These are phyloP conservation scores for Aphelenchoides avenae DNA, from an alignment of 1,140 invertebrate species.

Conservation along the genomic window DNA sequence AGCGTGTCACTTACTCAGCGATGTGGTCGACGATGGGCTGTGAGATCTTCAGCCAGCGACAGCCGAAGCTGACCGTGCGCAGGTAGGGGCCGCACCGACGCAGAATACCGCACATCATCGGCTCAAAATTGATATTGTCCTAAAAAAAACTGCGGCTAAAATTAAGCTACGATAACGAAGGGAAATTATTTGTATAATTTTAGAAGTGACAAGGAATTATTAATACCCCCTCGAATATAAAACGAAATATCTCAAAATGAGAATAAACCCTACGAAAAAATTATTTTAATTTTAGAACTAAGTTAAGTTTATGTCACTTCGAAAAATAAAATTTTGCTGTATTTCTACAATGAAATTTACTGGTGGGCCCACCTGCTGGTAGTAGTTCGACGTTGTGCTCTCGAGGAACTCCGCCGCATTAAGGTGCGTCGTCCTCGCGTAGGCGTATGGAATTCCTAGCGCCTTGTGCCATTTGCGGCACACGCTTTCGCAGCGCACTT, in stretches of 20 bases:
- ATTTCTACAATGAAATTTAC: constrained; percentile 11
- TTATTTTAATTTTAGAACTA: too few species aligned
- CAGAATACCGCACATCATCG: constrained; percentile 17
- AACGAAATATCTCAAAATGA: not conserved
- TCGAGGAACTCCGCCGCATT: constrained; percentile 13
- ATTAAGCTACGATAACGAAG: not conserved
- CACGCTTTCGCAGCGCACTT: constrained; percentile 23
- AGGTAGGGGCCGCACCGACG: constrained; percentile 26
- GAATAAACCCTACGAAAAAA: constrained; percentile 12
- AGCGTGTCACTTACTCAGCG: constrained; percentile 16
- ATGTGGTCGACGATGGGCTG: constrained; percentile 23
- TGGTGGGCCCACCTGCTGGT: constrained; percentile 3
- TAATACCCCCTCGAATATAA: not conserved
- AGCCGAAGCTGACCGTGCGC: constrained; percentile 17
- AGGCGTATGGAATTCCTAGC: constrained; percentile 10
- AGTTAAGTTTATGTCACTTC: too few species aligned
- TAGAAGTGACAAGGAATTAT: not conserved
- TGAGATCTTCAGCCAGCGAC: constrained; percentile 23
- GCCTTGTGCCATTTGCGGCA: constrained; percentile 21
- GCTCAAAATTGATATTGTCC: constrained; percentile 15
- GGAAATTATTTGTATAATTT: not conserved
- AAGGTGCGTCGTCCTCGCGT: constrained; percentile 11
- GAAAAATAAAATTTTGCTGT: too few species aligned
- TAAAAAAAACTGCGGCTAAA: constrained; percentile 8
- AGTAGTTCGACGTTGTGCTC: constrained; percentile 10